Conservation (phyloP, 2,797 vertebrate genomes). For the Brachyalestes nurse region DNA sequence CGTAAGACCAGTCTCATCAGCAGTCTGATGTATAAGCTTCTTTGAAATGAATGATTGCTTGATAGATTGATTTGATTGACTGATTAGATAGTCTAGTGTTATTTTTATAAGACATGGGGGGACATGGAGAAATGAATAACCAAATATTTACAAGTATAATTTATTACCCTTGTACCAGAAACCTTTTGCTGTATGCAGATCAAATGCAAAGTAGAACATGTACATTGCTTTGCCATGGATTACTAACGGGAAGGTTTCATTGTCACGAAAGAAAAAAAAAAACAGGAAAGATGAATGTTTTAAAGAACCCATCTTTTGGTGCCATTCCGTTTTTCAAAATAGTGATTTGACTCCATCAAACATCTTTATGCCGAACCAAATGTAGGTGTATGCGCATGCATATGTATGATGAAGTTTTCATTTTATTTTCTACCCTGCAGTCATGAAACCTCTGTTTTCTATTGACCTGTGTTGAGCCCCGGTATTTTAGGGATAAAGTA, state of each 20-base stretch:
- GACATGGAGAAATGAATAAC: slow-evolving; percentile 60
- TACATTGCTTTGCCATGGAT: slow-evolving; percentile 32
- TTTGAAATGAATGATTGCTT: slow-evolving; percentile 60
- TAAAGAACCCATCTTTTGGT: slow-evolving; percentile 59
- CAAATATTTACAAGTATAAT: slow-evolving; percentile 76
- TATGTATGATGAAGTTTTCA: slow-evolving; percentile 34
- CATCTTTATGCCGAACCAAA: slow-evolving; percentile 28
- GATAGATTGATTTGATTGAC: slow-evolving; percentile 23
- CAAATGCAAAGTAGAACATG: slow-evolving; percentile 13
- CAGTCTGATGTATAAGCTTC: slow-evolving; percentile 59
- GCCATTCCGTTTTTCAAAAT: slow-evolving; percentile 60
- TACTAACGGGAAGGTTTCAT: slow-evolving; percentile 3
- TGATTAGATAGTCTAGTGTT: slow-evolving; percentile 65
- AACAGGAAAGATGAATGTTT: slow-evolving; percentile 50
- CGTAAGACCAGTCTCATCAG: slow-evolving; percentile 53
- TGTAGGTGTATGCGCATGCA: slow-evolving; percentile 37
- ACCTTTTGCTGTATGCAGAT: slow-evolving; percentile 59
- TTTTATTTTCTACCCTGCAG: slow-evolving; percentile 34
- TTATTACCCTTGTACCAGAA: slow-evolving; percentile 74
- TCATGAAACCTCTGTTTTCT: slow-evolving; percentile 14
- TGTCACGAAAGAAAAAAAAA: slow-evolving; percentile 10
- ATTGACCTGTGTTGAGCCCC: neutral
- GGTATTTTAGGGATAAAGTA: neutral
- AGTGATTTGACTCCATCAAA: slow-evolving; percentile 41
- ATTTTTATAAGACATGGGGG: slow-evolving; percentile 71